Evolutionary conservation across 2,797 vertebrate species (phyloP).

Genomic region (Cyprinodon diabolis): DNA sequence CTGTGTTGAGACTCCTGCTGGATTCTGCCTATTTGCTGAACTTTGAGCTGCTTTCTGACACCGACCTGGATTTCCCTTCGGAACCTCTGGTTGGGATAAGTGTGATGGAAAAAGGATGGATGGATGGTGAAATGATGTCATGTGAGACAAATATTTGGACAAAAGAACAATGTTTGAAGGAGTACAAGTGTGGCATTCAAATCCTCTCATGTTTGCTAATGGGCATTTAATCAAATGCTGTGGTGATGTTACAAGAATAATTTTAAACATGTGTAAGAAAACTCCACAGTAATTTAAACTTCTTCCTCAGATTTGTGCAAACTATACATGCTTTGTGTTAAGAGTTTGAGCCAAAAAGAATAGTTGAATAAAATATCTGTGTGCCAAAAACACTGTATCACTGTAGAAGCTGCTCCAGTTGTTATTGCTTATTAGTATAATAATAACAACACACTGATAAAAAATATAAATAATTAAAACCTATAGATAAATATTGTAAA

Average conservation of each 20-base stretch:
- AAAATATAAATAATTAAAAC: not conserved
- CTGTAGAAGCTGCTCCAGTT: too few relatives aligned
- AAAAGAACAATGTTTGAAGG: not conserved
- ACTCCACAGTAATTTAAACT: not conserved
- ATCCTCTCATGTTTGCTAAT: too few relatives aligned
- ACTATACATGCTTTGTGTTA: not conserved
- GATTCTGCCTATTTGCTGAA: too few relatives aligned
- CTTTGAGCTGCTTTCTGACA: too few relatives aligned
- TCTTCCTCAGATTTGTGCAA: not conserved
- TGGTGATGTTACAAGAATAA: not conserved
- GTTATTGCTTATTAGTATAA: too few relatives aligned
- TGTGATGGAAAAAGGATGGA: too few relatives aligned
- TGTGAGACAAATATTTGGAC: too few relatives aligned
- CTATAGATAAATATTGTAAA: conserved; percentile 4
- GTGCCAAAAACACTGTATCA: too few relatives aligned
- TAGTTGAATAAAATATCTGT: not conserved
- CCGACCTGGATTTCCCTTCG: too few relatives aligned
- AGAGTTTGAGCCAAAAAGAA: not conserved
- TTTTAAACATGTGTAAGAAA: not conserved
- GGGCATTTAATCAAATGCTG: not conserved
- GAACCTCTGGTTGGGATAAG: too few relatives aligned
- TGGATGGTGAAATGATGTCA: too few relatives aligned
- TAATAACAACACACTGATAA: not conserved
- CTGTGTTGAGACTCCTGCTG: too few relatives aligned
- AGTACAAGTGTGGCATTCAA: not conserved